These are phyloP conservation scores for Microcaecilia unicolor DNA, from an alignment of 2,797 vertebrate species.

Conservation along the genomic window DNA sequence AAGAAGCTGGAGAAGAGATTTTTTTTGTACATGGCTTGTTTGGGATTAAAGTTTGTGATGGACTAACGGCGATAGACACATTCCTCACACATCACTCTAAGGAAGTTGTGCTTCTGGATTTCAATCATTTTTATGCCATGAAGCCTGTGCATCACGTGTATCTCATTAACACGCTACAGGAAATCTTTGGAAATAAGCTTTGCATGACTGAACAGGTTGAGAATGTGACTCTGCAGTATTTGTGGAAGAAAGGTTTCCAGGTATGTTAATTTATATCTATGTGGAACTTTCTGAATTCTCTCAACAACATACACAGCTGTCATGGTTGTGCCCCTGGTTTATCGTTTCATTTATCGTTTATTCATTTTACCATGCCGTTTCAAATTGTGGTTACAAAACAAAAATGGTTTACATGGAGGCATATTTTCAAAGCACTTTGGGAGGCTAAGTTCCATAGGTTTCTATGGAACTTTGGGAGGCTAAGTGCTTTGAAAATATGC, in stretches of 20 bases:
- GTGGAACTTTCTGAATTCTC: too few relatives aligned
- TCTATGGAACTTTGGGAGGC: too few relatives aligned
- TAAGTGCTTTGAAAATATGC: too few relatives aligned
- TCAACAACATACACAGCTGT: too few relatives aligned
- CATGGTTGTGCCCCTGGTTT: too few relatives aligned
- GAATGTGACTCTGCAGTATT: conserved; percentile 67
- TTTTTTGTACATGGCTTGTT: conserved; percentile 95
- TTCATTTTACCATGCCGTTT: too few relatives aligned
- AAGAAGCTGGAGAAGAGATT: conserved; percentile 72
- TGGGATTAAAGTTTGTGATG: conserved; percentile 84
- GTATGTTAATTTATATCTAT: conserved; percentile 54
- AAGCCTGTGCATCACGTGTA: conserved; percentile 69
- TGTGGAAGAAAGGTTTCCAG: conserved; percentile 85
- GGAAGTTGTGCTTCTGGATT: conserved; percentile 88
- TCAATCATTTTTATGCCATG: conserved; percentile 97
- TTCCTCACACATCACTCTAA: conserved; percentile 75
- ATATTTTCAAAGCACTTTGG: too few relatives aligned
- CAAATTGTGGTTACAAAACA: too few relatives aligned
- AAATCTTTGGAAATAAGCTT: conserved; percentile 79
- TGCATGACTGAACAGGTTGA: conserved; percentile 71
- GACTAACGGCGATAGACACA: conserved; percentile 74
- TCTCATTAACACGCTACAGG: conserved; percentile 70
- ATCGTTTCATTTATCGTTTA: too few relatives aligned
- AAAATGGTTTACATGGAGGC: too few relatives aligned
- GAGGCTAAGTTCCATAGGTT: too few relatives aligned